These are phyloP conservation scores for Lytechinus variegatus DNA, from an alignment of 35 echinoderm and acorn worm species.

Conservation along the genomic window DNA sequence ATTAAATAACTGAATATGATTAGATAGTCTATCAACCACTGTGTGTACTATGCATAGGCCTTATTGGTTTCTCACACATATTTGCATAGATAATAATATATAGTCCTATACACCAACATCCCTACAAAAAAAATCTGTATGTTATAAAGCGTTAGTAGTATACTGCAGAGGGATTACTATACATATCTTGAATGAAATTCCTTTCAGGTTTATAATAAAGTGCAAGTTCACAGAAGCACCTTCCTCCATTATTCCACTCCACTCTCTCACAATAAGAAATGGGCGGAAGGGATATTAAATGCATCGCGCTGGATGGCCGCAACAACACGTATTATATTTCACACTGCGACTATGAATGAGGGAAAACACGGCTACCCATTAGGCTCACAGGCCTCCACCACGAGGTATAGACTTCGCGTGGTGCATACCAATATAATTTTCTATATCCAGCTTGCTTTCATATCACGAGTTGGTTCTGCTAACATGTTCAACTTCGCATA, in stretches of 20 bases:
- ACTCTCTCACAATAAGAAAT: not conserved
- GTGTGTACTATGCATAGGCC: too few relatives aligned
- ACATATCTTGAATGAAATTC: not conserved
- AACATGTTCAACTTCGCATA: not conserved
- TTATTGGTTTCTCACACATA: too few relatives aligned
- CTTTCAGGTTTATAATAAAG: not conserved
- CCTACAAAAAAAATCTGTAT: not conserved
- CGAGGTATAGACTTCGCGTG: not conserved
- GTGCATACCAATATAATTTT: not conserved
- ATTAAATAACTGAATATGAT: too few relatives aligned
- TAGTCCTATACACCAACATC: too few relatives aligned
- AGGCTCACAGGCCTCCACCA: not conserved
- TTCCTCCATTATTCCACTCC: not conserved
- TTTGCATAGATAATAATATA: too few relatives aligned
- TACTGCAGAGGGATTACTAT: too few relatives aligned
- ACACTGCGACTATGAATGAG: not conserved
- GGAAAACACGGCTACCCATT: not conserved
- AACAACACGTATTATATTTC: not conserved
- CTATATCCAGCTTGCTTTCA: not conserved
- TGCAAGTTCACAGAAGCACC: not conserved
- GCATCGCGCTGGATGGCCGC: not conserved
- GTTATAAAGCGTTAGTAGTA: not conserved
- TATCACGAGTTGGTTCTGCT: not conserved
- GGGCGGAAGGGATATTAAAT: not conserved
- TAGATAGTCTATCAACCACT: too few relatives aligned